Base-by-base conservation (phyloP, 2,797 vertebrate genomes). In the Oreochromis grahami region DNA sequence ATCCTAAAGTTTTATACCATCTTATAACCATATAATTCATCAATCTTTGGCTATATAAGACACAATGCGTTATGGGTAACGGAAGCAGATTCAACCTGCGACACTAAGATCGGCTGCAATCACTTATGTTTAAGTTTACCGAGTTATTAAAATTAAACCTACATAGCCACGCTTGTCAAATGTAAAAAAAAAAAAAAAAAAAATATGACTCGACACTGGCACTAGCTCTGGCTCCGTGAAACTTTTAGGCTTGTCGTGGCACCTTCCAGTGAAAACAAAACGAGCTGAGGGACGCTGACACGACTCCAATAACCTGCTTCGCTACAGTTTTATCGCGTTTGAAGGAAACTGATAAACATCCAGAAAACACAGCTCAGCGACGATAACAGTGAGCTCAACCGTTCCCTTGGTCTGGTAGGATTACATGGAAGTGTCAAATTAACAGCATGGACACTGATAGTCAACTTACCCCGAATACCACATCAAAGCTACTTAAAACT, bases 401-500 rank as follows among this genome's bases (percentile, higher is more conserved):
- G 1, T 9, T 13, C 41, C 8, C 3, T 21, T 29, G 53, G 74
- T 36, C 70, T 14, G 4, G n/a, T 24, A 24, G 12, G 13, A 34
- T 51, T 74, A 21, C 78, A 72, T 1, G 8, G 11, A 21, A 50
- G 29, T 17, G 48, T 60, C 26, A 52, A 4, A 50, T 72, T 56
- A 81, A 77, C 77, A 13, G 21, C 6, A 7, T 26, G 24, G 15
- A 26, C 3, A 43, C 2, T 12, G 21, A 8, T 24, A 58, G 53
- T 2, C 32, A 51, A 80, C 45, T 9, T 36, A 80, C 76, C 76
- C 84, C 51, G 26, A 72, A 76, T 8, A 84, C 82, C 56, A 60
- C 63, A 80, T 81, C 29, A 86, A 92, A 91, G 89, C 90, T 92
- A 83, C 90, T 93, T 94, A 92, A 85, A 89, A 92, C 74, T 76